Conservation (phyloP, 2,113 vertebrate species). For the Procavia capensis region DNA sequence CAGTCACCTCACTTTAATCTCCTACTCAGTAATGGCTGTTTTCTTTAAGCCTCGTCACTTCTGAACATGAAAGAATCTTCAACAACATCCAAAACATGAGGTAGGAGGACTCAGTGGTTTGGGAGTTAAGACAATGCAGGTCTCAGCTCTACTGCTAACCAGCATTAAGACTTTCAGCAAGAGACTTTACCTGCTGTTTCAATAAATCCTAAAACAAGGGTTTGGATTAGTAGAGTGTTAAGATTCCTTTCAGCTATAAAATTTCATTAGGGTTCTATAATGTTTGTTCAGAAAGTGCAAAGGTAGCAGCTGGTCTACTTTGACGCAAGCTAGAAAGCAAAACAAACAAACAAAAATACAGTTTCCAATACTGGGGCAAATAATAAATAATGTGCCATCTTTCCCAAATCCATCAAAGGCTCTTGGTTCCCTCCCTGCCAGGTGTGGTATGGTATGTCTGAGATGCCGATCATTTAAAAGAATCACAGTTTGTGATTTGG, state of each 20-base stretch:
- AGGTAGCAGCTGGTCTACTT: constrained; percentile 15
- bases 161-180: not conserved
- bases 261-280: constrained; percentile 27
- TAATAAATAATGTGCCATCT: not conserved
- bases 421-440: not conserved
- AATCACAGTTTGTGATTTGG: not conserved
- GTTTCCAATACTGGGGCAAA: not conserved
- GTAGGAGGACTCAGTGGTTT: not conserved
- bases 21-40: not conserved
- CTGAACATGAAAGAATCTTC: not conserved
- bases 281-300: not conserved
- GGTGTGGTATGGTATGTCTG: not conserved
- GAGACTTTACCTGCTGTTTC: not conserved
- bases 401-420: not conserved
- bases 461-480: constrained; percentile 7
- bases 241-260: constrained; percentile 21
- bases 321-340: constrained; percentile 27
- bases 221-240: not conserved
- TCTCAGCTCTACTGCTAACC: not conserved
- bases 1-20: not conserved
- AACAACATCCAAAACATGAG: not conserved
- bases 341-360: constrained; percentile 7
- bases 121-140: not conserved
- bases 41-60: not conserved
- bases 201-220: constrained; percentile 35